Evolutionary conservation across 2,113 vertebrate species (phyloP), one percentile per base, ranked within the genome.

Genomic region (Tiliqua scincoides): DNA sequence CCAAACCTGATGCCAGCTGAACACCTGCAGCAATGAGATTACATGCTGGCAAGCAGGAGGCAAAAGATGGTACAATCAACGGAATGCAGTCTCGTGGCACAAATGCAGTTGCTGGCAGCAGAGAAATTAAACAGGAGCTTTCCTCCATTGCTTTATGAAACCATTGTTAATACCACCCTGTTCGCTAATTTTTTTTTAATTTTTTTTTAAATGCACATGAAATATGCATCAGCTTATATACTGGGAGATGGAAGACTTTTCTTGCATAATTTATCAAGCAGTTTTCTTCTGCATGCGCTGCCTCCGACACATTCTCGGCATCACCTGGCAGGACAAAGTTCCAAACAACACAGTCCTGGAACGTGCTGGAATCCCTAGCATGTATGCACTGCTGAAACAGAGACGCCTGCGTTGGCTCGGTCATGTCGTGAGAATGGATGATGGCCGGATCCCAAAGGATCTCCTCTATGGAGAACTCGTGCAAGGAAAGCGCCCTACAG

Each of bases 91-190:
- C 52, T 59, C 25, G 17, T 57, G 18, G 74, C 57, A 43, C 63
- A 78, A 70, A 70, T 43, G 21, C 21, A 52, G 20, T 32, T 12
- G 85, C 63, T 89, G 85, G 88, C 75, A 86, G 91, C 87, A 91
- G 74, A 89, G 67, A 88, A 86, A 92, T 91, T 90, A 94, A 92
- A 90, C 75, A 73, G 52, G 32, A 91, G 82, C n/a, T 84, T 48
- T 87, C 91, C 72, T 20, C 91, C 68, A 76, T 91, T 86, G 90
- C n/a, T 30, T 86, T 88, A 78, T 32, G 21, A 92, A 94, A 85
- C 86, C 43, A 86, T 87, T 72, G 84, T 88, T 93, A 89, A 89
- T 89, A 63, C 73, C 79, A 90, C 87, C 84, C 40, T 71, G 90
- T 79, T 92, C 89, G 86, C 75, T 65, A 48, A 27, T 81, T 67